Evolutionary conservation across 2,113 vertebrate species (phyloP), one percentile per base, ranked within the genome.

Genomic region (Saccopteryx bilineata): DNA sequence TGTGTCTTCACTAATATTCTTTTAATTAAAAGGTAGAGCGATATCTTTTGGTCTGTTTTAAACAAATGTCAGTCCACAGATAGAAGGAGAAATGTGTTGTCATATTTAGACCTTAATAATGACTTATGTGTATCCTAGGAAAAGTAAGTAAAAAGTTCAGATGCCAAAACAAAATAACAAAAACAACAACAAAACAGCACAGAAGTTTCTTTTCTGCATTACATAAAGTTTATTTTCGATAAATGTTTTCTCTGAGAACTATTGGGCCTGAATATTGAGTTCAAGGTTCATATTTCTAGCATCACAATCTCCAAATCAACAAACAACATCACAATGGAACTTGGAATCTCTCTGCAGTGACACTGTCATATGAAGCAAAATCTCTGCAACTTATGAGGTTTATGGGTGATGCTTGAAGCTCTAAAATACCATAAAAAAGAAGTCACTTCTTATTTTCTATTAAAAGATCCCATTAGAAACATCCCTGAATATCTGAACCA

Each of bases 391-490:
- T 19, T 46, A 46, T 46, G 48, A 33, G 24, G 26, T 58, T 10
- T 79, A 0, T 28, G 5, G 39, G 5, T 74, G 48, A 61, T 52
- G 7, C 3, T 10, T 68, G 19, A 33, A 63, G 11, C 18, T n/a
- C 65, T 91, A 31, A 83, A 75, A 48, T 86, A 71, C 72, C 2
- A 39, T 54, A 65, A 19, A 1, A 17, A 46, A 92, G 6, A 87
- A 39, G 9, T 90, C 24, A 46, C 78, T 86, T 90, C 50, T 81
- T 81, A 60, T 72, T 93, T 96, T 91, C 60, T 94, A 7, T 79
- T 84, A 75, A 81, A 87, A 92, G 71, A 48, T 26, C 28, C 14
- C 60, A 15, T 24, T 87, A 39, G 85, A 58, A 84, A 66, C 10
- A 80, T 63, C 6, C 31, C 31, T 93, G 72, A 52, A 79, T 52